These are phyloP conservation scores for Drosophila diplacantha DNA, from an alignment of 2,888 invertebrate genomes.

Conservation along the genomic window DNA sequence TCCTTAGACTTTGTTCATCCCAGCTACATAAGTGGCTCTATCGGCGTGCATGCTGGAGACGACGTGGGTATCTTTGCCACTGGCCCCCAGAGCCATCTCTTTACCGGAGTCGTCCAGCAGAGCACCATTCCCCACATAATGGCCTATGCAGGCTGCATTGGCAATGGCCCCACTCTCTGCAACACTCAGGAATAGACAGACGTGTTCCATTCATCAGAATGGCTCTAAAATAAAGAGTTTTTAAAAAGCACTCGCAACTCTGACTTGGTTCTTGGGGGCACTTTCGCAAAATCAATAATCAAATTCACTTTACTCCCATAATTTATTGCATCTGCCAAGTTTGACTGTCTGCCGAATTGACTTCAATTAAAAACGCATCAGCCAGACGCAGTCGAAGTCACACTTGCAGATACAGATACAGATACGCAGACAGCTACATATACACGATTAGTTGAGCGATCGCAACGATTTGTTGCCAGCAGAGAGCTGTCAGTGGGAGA, in stretches of 20 bases:
- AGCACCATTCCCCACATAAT: constrained; percentile 86
- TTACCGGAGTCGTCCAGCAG: constrained; percentile 87
- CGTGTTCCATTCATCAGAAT: background rate
- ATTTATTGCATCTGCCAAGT: constrained; percentile 48
- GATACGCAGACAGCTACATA: constrained; percentile 10
- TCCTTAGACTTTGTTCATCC: constrained; percentile 53
- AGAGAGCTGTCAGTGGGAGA: constrained; percentile 52
- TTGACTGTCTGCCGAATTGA: constrained; percentile 51
- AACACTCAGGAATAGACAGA: constrained; percentile 8
- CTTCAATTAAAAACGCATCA: constrained; percentile 71
- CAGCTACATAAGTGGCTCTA: constrained; percentile 81
- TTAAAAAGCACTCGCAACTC: background rate
- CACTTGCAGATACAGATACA: constrained; percentile 20
- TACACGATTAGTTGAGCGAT: constrained; percentile 18
- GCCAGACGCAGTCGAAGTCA: constrained; percentile 35
- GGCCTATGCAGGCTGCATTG: constrained; percentile 85
- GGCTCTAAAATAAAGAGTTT: constrained; percentile 5
- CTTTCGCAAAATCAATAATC: constrained; percentile 48
- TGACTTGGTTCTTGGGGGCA: constrained; percentile 5
- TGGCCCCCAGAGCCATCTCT: constrained; percentile 87
- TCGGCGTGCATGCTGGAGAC: constrained; percentile 83
- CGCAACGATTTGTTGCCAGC: constrained; percentile 24
- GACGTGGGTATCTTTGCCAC: constrained; percentile 87
- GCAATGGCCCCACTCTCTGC: constrained; percentile 74
- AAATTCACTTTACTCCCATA: constrained; percentile 56